phyloP scores from a whole-genome alignment of 2,113 vertebrate genomes.

The Solea senegalensis region DNA sequence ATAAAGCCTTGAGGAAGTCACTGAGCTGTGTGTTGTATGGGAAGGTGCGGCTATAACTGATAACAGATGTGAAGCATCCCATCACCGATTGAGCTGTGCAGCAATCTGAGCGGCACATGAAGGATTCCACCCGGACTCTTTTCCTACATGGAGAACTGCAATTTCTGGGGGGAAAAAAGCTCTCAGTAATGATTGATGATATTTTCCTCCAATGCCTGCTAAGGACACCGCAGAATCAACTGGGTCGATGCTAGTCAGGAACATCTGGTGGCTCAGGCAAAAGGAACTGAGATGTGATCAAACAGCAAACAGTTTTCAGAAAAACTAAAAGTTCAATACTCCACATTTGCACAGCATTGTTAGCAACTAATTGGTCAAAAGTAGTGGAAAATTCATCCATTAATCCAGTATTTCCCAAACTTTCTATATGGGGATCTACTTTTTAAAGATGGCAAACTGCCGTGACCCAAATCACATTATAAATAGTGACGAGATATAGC shows the following conservation, averaged over 20 bases:
- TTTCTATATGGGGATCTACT: no score
- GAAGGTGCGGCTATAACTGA: conserved; percentile 16
- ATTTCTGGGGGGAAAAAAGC: conserved; percentile 2
- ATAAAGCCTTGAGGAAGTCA: conserved; percentile 27
- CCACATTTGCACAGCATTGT: background rate
- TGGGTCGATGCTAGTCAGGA: no score
- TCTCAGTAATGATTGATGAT: background rate
- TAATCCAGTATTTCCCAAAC: no score
- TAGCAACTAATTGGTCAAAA: background rate
- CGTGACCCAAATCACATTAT: no score
- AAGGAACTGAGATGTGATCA: no score
- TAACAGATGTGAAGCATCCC: conserved; percentile 23
- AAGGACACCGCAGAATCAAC: no score
- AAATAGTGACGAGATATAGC: no score
- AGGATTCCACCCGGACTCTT: background rate
- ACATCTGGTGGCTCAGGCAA: no score
- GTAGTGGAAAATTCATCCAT: no score
- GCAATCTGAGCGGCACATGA: conserved; percentile 6
- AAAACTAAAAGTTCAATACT: no score
- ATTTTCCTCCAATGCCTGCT: background rate
- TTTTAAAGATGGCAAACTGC: no score
- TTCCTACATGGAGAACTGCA: background rate
- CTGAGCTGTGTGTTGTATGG: background rate
- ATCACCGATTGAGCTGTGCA: conserved; percentile 13
- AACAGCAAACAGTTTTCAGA: no score